phyloP scores from a whole-genome alignment of 1,140 invertebrate genomes.

The Chlorops oryzae region DNA sequence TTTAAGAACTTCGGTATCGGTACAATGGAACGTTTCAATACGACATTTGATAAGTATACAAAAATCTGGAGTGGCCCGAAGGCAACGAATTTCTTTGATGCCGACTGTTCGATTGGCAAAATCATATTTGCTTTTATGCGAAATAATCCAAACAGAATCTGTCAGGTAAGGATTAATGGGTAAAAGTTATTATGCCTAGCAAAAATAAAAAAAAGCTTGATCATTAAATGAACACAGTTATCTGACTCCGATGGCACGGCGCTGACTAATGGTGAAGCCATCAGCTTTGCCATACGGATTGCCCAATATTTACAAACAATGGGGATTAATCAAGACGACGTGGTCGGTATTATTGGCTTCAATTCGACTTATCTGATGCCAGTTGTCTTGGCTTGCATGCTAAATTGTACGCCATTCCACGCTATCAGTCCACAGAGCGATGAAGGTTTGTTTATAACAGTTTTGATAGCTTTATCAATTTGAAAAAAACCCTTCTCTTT shows the following conservation, averaged over 20 bases:
- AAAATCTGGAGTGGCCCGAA: conserved; percentile 45
- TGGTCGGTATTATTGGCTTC: conserved; percentile 35
- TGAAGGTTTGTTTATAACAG: conserved; percentile 16
- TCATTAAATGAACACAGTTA: too few species aligned
- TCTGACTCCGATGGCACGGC: conserved; percentile 41
- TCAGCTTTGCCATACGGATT: conserved; percentile 39
- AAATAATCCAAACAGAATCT: conserved; percentile 35
- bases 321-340: conserved; percentile 35
- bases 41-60: conserved; percentile 43
- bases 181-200: background rate
- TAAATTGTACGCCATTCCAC: conserved; percentile 43
- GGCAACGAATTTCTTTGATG: conserved; percentile 38
- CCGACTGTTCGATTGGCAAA: conserved; percentile 43
- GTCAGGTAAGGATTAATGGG: conserved; percentile 26
- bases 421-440: conserved; percentile 23
- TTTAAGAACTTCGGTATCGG: too few species aligned
- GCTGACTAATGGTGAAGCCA: conserved; percentile 39
- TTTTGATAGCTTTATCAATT: too few species aligned
- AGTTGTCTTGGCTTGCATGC: conserved; percentile 33
- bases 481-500: background rate
- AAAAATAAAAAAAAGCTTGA: background rate
- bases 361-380: conserved; percentile 43
- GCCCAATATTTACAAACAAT: conserved; percentile 35
- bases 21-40: conserved; percentile 34
- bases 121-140: conserved; percentile 41